Conservation (phyloP, 2,888 invertebrate genomes). For the Phortica okadai region DNA sequence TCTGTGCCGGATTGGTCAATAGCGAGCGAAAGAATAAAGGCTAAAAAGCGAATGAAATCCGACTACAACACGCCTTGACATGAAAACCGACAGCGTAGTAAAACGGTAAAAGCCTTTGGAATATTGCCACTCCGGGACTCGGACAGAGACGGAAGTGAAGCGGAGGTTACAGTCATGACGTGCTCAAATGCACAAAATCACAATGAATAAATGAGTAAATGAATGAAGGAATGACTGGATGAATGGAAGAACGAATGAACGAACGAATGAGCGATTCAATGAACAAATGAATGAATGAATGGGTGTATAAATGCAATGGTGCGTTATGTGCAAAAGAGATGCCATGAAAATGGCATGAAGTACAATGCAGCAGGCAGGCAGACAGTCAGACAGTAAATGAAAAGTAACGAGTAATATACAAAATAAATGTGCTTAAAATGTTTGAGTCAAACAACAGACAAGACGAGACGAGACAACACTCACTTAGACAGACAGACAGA, state of each 20-base stretch:
- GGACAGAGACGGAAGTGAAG: neutral
- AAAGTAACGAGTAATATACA: neutral
- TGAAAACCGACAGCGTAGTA: slow-evolving; percentile 20
- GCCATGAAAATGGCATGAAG: neutral
- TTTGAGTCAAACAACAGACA: neutral
- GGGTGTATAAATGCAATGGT: slow-evolving; percentile 54
- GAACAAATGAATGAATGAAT: slow-evolving; percentile 43
- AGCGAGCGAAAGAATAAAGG: slow-evolving; percentile 35
- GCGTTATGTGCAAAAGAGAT: slow-evolving; percentile 14
- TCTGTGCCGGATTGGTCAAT: slow-evolving; percentile 41
- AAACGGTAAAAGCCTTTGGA: neutral
- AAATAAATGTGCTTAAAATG: too few relatives aligned
- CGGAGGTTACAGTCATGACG: slow-evolving; percentile 41
- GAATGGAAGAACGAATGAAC: slow-evolving; percentile 25
- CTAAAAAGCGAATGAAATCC: slow-evolving; percentile 54
- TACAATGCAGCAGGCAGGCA: neutral
- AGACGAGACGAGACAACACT: neutral
- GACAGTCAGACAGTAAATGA: neutral
- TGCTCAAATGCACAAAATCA: slow-evolving; percentile 55
- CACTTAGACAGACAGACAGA: neutral
- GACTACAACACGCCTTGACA: slow-evolving; percentile 43
- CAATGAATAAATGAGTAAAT: slow-evolving; percentile 41
- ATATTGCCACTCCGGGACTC: neutral
- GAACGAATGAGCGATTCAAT: slow-evolving; percentile 40
- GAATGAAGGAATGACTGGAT: slow-evolving; percentile 37